These are phyloP conservation scores for Apodemia hepburni DNA, from an alignment of 2,888 invertebrate genomes.

Conservation along the genomic window DNA sequence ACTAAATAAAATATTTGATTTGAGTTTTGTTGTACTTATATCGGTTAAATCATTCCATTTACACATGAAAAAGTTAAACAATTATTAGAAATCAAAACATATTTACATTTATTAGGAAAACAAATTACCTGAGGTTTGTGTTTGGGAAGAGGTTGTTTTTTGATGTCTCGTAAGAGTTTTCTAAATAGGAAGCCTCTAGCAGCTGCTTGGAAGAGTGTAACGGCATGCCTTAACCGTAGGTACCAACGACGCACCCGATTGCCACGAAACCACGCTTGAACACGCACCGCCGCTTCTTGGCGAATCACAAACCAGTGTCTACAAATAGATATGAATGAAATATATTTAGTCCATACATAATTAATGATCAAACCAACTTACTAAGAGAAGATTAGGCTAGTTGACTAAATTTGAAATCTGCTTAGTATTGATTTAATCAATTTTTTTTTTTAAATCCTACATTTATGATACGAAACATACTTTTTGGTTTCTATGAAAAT, in stretches of 20 bases:
- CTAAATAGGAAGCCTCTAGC: conserved; percentile 84
- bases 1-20: not conserved
- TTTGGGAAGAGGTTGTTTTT: conserved; percentile 35
- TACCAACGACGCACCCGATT: conserved; percentile 84
- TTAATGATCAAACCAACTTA: too few species aligned
- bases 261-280: conserved; percentile 91
- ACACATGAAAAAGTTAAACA: conserved; percentile 8
- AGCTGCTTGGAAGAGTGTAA: conserved; percentile 85
- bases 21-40: not conserved
- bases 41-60: conserved; percentile 1
- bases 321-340: not conserved
- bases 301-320: conserved; percentile 74
- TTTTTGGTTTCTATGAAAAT: too few species aligned
- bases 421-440: too few species aligned
- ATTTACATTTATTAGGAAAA: conserved; percentile 34
- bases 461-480: too few species aligned
- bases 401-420: too few species aligned
- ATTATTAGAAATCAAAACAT: conserved; percentile 15
- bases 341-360: not conserved
- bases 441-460: too few species aligned
- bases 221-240: conserved; percentile 78
- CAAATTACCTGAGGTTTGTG: conserved; percentile 27
- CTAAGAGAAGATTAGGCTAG: too few species aligned
- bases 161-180: conserved; percentile 70
- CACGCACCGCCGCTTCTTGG: conserved; percentile 81